Evolutionary conservation across 2,888 invertebrate species (phyloP), one percentile per base, ranked within the genome.

Genomic region (Ligdia adustata): DNA sequence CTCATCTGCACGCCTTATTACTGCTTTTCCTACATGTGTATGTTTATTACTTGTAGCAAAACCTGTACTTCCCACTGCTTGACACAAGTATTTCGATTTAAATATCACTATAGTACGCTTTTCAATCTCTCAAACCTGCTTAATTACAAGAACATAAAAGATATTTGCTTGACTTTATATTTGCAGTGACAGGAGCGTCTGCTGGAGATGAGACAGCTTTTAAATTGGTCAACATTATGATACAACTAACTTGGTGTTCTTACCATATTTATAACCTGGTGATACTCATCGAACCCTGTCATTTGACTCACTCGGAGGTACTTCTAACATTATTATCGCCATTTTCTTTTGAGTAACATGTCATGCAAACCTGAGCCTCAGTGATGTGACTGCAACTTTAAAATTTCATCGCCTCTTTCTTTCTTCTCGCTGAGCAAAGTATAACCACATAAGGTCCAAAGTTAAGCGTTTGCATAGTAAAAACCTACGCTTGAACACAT

Each of bases 291-390:
- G 42, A 42, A 3, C 34, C 42, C n/a, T 42, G 42, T 11, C 42
- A 42, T 9, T 13, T 42, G 14, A 42, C 42, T 3, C 41, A 42
- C 20, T 7, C 14, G 7, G 41, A 42, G 41, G 41, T 42, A 22
- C 7, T 1, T n/a, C 9, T n/a, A 24, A 18, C 18, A 18, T 6
- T 5, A 5, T 18, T 6, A 18, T 18, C 6, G 6, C 6, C 6
- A 5, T 18, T 5, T 18, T 18, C 4, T 18, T 18, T 18, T 6
- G 4, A 18, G 4, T 18, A 18, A 1, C 18, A 18, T 5, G 6
- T 1, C 1, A 5, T 18, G 1, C 4, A 5, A 1, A 18, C 4
- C 4, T 1, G n/a, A 18, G 1, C 6, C 18, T 18, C 18, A 6
- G 6, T 5, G 6, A 18, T 18, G 4, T 18, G 18, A 1, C 6